Conservation (phyloP, 2,888 invertebrate species). For the Acronicta leporina region DNA sequence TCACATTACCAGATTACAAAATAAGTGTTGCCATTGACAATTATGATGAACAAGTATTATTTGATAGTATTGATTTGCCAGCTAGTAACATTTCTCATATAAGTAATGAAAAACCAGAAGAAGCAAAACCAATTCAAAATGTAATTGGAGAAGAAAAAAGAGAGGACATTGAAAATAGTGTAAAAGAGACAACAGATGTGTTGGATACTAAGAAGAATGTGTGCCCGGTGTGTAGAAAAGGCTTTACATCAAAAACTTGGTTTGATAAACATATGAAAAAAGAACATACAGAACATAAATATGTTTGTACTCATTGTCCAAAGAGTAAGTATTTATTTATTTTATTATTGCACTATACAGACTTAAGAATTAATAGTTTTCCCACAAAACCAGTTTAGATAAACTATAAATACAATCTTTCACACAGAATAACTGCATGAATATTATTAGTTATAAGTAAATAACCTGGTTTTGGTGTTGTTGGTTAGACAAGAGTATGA, state of each 20-base stretch:
- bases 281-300: slow-evolving; percentile 72
- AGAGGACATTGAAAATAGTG: slow-evolving; percentile 18
- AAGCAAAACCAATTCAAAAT: slow-evolving; percentile 30
- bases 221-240: slow-evolving; percentile 73
- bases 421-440: no score
- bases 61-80: slow-evolving; percentile 41
- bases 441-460: no score
- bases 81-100: slow-evolving; percentile 13
- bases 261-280: slow-evolving; percentile 77
- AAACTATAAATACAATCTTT: no score
- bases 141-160: slow-evolving; percentile 22
- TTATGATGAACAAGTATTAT: slow-evolving; percentile 44
- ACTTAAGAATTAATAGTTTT: no score
- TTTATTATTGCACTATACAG: no score
- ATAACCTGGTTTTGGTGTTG: no score
- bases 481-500: no score
- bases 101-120: slow-evolving; percentile 24
- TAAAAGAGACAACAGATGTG: slow-evolving; percentile 23
- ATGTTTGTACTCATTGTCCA: slow-evolving; percentile 71
- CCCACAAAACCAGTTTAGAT: no score
- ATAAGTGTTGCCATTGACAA: slow-evolving; percentile 65
- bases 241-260: slow-evolving; percentile 78
- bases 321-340: slow-evolving; percentile 69
- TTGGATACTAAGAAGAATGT: slow-evolving; percentile 60
- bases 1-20: slow-evolving; percentile 74